phyloP scores from a whole-genome alignment of 2,113 vertebrate genomes.

The cattle (Bos taurus) region ARS-UCD2.0 NC_037348.1:21594001-21594500 shows the following conservation, averaged over 20 bases:
- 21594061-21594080: not conserved
- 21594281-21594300: not conserved
- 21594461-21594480: not conserved
- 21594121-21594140: not conserved
- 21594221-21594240: not conserved
- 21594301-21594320: not conserved
- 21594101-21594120: not conserved
- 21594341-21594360: not conserved
- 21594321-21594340: not conserved
- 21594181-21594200: not conserved
- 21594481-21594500: accelerated
- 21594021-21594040: not conserved
- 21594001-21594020: not conserved
- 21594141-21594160: not conserved
- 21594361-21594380: not conserved
- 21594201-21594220: not conserved
- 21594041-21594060: not conserved
- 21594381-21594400: not conserved
- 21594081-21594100: accelerated
- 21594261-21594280: not conserved
- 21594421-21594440: not conserved
- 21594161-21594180: not conserved
- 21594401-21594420: not conserved
- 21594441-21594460: not conserved
- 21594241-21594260: not conserved